A percentile compares a stretch with the other conserved stretches of the same genome.
Evolutionary conservation across 2,113 vertebrate species (phyloP).

Genomic region (Pseudorectes ferrugineus): DNA sequence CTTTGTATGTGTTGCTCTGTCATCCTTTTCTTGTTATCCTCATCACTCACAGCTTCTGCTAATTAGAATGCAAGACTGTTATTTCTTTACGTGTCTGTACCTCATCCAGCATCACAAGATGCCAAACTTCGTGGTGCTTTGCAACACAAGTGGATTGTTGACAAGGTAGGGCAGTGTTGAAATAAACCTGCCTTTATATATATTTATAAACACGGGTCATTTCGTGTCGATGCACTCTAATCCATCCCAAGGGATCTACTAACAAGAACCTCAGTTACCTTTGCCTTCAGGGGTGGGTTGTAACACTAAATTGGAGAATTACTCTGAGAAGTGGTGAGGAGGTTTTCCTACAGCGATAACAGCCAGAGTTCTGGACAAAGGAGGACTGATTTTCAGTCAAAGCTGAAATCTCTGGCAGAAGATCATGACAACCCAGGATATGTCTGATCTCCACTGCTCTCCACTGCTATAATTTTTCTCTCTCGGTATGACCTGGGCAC

Average conservation of each 20-base stretch:
- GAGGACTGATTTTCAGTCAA: not conserved
- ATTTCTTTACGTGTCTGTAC: not conserved
- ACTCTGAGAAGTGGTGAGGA: not conserved
- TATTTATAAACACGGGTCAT: not conserved
- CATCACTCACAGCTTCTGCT: not conserved
- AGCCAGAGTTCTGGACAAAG: not conserved
- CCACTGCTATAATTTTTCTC: not conserved
- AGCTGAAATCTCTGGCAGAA: not conserved
- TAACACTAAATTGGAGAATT: not conserved
- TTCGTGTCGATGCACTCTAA: not conserved
- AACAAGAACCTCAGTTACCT: not conserved
- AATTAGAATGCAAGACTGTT: not conserved
- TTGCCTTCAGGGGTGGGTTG: not conserved
- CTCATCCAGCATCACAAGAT: not conserved
- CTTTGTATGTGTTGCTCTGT: not conserved
- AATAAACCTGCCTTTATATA: not conserved
- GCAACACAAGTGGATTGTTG: not conserved
- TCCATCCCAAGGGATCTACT: not conserved
- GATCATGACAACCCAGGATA: not conserved
- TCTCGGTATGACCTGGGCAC: fast-evolving
- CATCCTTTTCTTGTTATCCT: not conserved
- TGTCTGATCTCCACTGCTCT: not conserved
- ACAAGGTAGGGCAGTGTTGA: not conserved
- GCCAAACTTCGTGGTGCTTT: not conserved
- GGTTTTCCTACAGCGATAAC: not conserved